Percentiles rank a stretch among this genome's conserved stretches.
phyloP scores from a whole-genome alignment of 2,888 invertebrate genomes.

The Cosmorhoe ocellata region DNA sequence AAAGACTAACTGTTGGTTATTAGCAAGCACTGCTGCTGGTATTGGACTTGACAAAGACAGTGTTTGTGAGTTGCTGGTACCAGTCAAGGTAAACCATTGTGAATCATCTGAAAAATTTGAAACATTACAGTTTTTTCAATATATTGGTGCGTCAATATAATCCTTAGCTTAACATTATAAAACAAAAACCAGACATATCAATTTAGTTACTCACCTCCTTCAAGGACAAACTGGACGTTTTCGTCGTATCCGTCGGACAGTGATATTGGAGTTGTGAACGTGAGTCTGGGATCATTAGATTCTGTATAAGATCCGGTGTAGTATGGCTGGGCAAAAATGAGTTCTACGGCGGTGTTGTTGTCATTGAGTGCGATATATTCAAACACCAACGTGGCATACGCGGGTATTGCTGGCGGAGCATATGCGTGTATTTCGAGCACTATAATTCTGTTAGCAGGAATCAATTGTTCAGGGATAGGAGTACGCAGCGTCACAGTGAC shows the following conservation, averaged over 20 bases:
- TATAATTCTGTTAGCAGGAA: conserved; percentile 29
- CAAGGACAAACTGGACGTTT: conserved; percentile 38
- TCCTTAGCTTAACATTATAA: too few species aligned
- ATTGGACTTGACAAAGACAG: conserved; percentile 28
- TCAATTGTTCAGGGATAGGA: conserved; percentile 21
- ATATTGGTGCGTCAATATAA: neutral
- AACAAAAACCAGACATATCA: too few species aligned
- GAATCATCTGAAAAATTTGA: conserved; percentile 37
- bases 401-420: conserved; percentile 12
- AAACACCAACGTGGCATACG: conserved; percentile 19
- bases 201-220: conserved; percentile 38
- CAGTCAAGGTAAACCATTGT: conserved; percentile 38
- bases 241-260: conserved; percentile 36
- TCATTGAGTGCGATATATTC: conserved; percentile 4
- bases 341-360: conserved; percentile 26
- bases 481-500: conserved; percentile 17
- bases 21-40: conserved; percentile 35
- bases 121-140: too few species aligned
- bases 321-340: conserved; percentile 32
- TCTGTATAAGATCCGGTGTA: conserved; percentile 39
- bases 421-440: conserved; percentile 23
- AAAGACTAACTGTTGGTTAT: conserved; percentile 42
- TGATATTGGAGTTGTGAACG: conserved; percentile 26
- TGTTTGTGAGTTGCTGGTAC: conserved; percentile 22
- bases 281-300: conserved; percentile 20